A percentile compares a stretch with the other conserved stretches of the same genome.
Evolutionary conservation across 2,113 vertebrate genomes (phyloP).

Genomic region (Myotis brandtii): DNA sequence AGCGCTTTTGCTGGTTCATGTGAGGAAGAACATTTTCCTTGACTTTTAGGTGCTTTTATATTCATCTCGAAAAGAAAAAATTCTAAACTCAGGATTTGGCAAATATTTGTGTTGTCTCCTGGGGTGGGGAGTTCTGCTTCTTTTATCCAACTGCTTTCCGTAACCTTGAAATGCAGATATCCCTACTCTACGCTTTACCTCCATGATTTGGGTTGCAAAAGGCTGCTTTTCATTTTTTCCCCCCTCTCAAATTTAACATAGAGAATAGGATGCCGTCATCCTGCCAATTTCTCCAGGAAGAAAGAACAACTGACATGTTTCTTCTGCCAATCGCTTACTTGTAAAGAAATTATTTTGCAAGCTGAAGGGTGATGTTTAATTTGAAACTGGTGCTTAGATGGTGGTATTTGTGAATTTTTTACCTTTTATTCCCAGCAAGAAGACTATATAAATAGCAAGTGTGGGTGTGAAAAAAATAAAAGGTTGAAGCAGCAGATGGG

Average conservation of each 20-base stretch:
- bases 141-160: slow-evolving; percentile 10
- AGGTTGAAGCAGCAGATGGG: no score
- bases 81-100: not conserved
- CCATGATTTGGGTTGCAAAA: slow-evolving; percentile 73
- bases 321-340: slow-evolving; percentile 62
- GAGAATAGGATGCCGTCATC: not conserved
- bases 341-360: slow-evolving; percentile 66
- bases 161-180: slow-evolving; percentile 47
- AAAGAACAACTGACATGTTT: slow-evolving; percentile 54
- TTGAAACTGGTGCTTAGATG: slow-evolving; percentile 56
- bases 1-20: not conserved
- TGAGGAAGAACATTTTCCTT: not conserved
- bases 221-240: slow-evolving; percentile 34
- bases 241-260: slow-evolving; percentile 34
- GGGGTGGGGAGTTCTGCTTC: slow-evolving; percentile 49
- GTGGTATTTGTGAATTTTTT: slow-evolving; percentile 59
- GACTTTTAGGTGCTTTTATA: not conserved
- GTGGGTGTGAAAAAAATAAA: not conserved
- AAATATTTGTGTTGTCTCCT: slow-evolving; percentile 67
- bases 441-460: slow-evolving; percentile 59
- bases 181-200: slow-evolving; percentile 72
- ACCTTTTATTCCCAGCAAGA: slow-evolving; percentile 67
- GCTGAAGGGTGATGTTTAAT: slow-evolving; percentile 24
- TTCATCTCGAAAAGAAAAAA: not conserved
- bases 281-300: slow-evolving; percentile 54